Percentiles rank a stretch among this genome's conserved stretches.
phyloP scores from a whole-genome alignment of 2,797 vertebrate species.

The Melanogrammus aeglefinus region DNA sequence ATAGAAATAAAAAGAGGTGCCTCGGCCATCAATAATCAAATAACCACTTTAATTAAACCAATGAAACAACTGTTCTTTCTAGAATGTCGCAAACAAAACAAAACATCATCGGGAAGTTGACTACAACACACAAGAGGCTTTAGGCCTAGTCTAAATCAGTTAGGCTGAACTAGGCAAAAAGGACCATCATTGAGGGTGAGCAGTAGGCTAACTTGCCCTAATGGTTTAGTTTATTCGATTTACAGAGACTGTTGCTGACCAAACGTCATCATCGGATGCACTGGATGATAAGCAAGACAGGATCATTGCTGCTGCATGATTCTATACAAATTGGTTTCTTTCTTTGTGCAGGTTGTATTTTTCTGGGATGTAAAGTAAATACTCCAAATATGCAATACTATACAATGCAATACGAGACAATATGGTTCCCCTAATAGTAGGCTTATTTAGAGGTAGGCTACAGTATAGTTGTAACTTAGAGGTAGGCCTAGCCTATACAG shows the following conservation, averaged over 20 bases:
- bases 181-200: background rate
- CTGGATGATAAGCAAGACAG: background rate
- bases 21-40: too few species aligned
- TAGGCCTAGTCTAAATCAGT: background rate
- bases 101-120: background rate
- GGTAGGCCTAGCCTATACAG: background rate
- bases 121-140: background rate
- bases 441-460: background rate
- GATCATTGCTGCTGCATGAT: background rate
- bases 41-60: too few species aligned
- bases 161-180: background rate
- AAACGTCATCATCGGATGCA: background rate
- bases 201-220: background rate
- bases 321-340: background rate
- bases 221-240: conserved; percentile 15
- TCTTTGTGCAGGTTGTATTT: too few species aligned
- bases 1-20: too few species aligned
- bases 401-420: background rate
- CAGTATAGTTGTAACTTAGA: background rate
- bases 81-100: too few species aligned
- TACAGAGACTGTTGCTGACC: background rate
- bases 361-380: background rate
- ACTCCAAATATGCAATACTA: background rate
- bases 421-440: background rate
- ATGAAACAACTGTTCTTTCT: too few species aligned